Base-by-base conservation (phyloP, 2,888 invertebrate species). In the Lasioglossum pauxillum region DNA sequence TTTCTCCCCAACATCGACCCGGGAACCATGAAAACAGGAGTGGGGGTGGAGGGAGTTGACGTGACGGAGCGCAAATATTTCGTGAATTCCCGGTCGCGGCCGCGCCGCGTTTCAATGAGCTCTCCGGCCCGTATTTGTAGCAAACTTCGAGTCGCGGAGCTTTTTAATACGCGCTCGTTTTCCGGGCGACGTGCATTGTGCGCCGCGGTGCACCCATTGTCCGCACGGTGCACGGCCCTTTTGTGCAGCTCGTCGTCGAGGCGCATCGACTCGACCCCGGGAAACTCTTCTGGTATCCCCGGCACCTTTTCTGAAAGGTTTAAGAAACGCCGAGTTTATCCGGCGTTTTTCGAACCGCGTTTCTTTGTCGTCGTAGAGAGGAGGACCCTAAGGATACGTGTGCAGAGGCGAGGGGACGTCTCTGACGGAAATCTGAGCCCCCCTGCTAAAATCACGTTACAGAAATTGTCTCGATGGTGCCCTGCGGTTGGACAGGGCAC, bases 391-490 rank as follows among this genome's bases (percentile, higher is more conserved):
- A 46, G 31, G 67, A 19, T n/a, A 19, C 75, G 64, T 16, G 69
- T 38, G 71, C 12, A 44, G 27, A 35, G 53, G 19, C 44, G 72
- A 27, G 19, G 67, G 57, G 31, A 44, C 31, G 31, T 23, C 12
- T 16, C 16, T 35, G 64, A 27, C 73, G 60, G 84, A 90, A 90
- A 91, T 91, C 91, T 77, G 84, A 88, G 67, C 74, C 75, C 31
- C 5, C 41, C 46, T 49, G 49, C 44, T 64, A 72, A 88, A 84
- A 84, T 91, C 91, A 91, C 88, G 91, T 90, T 77, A 81, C 86
- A 74, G 83, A 60, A 83, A 83, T 71, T 60, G 69, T 77, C 67
- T 41, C 71, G 71, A 16, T 5, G 74, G 57, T 44, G 71, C 49
- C 67, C 35, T n/a, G 38, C 35, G 46, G 19, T 27, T 27, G 35